Conservation (phyloP, 1,140 invertebrate genomes). For the Thalassaphorura encarpata region DNA sequence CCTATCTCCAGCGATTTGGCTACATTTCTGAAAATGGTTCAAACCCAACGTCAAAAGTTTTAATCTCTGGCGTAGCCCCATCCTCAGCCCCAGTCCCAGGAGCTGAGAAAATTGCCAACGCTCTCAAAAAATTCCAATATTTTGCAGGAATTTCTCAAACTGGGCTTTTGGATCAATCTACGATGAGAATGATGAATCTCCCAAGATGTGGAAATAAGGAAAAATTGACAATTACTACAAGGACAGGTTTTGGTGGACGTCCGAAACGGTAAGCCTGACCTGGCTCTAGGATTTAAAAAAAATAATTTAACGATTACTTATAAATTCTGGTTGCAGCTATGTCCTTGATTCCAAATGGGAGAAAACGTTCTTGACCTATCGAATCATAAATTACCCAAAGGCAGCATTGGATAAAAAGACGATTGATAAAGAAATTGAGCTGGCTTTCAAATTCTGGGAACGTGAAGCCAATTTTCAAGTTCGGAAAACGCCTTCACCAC, state of each 20-base stretch:
- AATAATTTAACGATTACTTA: no score
- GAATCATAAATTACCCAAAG: neutral
- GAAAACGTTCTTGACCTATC: neutral
- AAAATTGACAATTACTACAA: no score
- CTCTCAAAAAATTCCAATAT: constrained; percentile 1
- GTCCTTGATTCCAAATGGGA: constrained; percentile 4
- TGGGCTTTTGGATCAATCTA: neutral
- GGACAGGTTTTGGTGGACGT: neutral
- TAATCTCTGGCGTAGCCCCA: no score
- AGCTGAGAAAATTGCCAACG: neutral
- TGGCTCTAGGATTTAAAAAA: no score
- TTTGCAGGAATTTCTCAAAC: constrained; percentile 2
- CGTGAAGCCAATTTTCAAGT: neutral
- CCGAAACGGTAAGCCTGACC: neutral
- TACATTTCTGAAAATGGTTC: no score
- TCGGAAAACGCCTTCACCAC: neutral
- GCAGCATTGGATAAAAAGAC: neutral
- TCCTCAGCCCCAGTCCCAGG: no score
- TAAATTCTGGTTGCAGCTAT: no score
- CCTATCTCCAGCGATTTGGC: no score
- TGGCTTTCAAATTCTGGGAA: neutral
- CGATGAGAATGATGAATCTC: neutral
- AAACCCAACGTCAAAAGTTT: no score
- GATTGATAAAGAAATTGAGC: neutral
- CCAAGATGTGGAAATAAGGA: constrained; percentile 1